These are phyloP conservation scores for Phoebastria nigripes DNA, from an alignment of 2,797 vertebrate genomes.

Conservation along the genomic window DNA sequence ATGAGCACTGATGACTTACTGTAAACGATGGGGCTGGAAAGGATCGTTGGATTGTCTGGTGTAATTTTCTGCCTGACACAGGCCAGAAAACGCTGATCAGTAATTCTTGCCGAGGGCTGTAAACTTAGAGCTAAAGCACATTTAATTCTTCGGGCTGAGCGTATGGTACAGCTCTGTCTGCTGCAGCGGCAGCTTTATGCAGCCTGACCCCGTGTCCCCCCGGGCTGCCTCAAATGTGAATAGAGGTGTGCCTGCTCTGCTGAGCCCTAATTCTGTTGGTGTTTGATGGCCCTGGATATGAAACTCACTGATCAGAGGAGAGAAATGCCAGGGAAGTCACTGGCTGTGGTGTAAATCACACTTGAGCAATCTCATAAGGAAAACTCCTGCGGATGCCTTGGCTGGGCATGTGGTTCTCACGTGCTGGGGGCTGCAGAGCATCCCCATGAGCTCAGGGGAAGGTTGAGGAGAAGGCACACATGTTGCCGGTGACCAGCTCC, in stretches of 20 bases:
- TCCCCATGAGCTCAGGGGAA: not conserved
- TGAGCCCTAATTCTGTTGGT: not conserved
- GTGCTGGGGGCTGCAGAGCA: not conserved
- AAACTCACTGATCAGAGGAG: not conserved
- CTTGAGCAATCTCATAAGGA: not conserved
- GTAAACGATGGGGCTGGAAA: not conserved
- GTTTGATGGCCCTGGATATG: not conserved
- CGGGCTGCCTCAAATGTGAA: rapidly evolving
- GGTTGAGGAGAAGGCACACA: not conserved
- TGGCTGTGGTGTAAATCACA: not conserved
- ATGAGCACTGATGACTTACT: not conserved
- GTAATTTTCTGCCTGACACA: not conserved
- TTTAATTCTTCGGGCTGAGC: not conserved
- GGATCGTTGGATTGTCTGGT: not conserved
- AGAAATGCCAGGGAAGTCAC: not conserved
- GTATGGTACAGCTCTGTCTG: rapidly evolving
- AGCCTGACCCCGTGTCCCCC: not conserved
- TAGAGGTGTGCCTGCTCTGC: not conserved
- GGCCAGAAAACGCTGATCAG: rapidly evolving
- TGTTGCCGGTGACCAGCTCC: not conserved
- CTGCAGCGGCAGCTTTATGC: rapidly evolving
- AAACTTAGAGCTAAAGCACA: not conserved
- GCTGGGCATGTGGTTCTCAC: rapidly evolving
- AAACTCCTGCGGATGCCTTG: not conserved
- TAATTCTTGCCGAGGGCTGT: not conserved